Evolutionary conservation across 2,113 vertebrate species (phyloP).

Genomic region (Cochlearius cochlearius): DNA sequence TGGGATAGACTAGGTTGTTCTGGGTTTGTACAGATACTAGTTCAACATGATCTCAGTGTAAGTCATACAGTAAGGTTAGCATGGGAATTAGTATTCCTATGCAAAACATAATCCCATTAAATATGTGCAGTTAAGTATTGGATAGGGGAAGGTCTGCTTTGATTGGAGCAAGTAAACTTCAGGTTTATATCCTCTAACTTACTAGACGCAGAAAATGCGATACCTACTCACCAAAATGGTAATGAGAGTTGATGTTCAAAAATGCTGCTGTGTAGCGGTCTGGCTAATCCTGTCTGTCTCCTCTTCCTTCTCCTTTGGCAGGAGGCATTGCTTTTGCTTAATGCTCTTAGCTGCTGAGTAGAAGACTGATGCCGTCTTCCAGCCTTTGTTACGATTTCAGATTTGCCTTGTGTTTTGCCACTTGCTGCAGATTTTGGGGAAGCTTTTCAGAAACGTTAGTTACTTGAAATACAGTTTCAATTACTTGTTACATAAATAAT

Average conservation of each 20-base stretch:
- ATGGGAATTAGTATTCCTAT: background rate
- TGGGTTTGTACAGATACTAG: background rate
- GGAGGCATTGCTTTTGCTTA: background rate
- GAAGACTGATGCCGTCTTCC: background rate
- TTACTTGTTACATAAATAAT: background rate
- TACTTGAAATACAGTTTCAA: background rate
- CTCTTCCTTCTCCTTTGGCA: background rate
- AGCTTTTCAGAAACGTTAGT: background rate
- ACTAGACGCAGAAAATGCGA: background rate
- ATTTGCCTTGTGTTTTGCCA: background rate
- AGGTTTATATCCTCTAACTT: background rate
- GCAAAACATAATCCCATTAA: fast-evolving
- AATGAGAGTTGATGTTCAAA: background rate
- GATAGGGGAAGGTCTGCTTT: background rate
- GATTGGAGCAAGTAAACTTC: background rate
- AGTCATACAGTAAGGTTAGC: background rate
- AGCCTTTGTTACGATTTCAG: background rate
- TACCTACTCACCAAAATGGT: background rate
- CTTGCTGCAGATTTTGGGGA: background rate
- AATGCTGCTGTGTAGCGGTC: background rate
- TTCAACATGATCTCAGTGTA: background rate
- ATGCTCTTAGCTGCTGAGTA: background rate
- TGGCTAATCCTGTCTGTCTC: background rate
- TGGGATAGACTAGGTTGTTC: background rate
- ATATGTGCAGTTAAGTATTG: background rate